Percentiles rank a stretch among this genome's conserved stretches.
These are phyloP conservation scores for Hyphantria cunea DNA, from an alignment of 1,140 invertebrate genomes.

Conservation along the genomic window DNA sequence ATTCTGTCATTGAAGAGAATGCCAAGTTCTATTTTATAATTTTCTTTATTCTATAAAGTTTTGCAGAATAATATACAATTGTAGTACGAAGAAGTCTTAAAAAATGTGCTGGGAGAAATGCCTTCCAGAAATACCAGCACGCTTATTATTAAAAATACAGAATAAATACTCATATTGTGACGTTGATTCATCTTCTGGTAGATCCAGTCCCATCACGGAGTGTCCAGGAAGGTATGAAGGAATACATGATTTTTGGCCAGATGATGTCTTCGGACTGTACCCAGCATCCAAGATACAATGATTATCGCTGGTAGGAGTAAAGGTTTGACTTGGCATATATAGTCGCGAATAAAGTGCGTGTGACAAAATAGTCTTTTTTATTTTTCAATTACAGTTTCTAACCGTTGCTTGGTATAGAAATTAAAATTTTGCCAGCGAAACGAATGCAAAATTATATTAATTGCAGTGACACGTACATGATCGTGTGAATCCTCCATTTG, in stretches of 20 bases:
- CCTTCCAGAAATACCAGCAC: not conserved
- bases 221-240: not conserved
- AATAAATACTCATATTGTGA: not conserved
- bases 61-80: no score
- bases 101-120: not conserved
- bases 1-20: no score
- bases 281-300: not conserved
- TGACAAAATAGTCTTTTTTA: constrained; percentile 38
- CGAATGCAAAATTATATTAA: constrained; percentile 51
- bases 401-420: constrained; percentile 14
- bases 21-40: no score
- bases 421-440: constrained; percentile 33
- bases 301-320: no score
- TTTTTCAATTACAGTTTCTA: constrained; percentile 21
- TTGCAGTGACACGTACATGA: constrained; percentile 23
- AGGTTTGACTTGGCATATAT: not conserved
- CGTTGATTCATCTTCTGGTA: not conserved
- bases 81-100: not conserved
- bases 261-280: not conserved
- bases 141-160: not conserved
- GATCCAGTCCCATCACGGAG: not conserved
- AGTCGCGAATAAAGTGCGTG: not conserved
- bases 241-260: not conserved
- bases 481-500: constrained; percentile 23
- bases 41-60: no score